These are phyloP conservation scores for Polyommatus iphigenia DNA, from an alignment of 2,888 invertebrate genomes.

Conservation along the genomic window DNA sequence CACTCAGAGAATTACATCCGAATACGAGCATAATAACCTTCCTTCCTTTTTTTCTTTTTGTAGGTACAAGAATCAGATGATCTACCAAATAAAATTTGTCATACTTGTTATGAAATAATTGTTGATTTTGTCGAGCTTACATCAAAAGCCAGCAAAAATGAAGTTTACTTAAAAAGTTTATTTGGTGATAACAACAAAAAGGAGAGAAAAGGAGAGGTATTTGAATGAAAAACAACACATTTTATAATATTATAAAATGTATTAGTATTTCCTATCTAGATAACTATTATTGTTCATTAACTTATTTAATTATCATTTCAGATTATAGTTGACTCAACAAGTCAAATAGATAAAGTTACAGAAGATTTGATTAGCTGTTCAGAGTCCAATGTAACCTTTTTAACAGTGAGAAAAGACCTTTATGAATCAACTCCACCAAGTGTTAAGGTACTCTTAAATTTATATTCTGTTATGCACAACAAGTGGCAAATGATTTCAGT, in stretches of 20 bases:
- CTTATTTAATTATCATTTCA: conserved; percentile 5
- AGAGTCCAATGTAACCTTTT: conserved; percentile 7
- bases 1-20: no score
- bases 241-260: background rate
- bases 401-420: conserved; percentile 52
- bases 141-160: conserved; percentile 50
- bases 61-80: conserved; percentile 44
- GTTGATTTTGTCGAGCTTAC: conserved; percentile 49
- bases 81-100: conserved; percentile 59
- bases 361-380: conserved; percentile 13
- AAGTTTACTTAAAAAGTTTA: conserved; percentile 48
- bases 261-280: background rate
- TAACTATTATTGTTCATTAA: background rate
- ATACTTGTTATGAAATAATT: conserved; percentile 51
- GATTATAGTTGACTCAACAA: background rate
- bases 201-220: conserved; percentile 32
- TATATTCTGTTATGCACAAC: background rate
- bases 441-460: background rate
- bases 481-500: no score
- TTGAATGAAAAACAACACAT: background rate
- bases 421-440: conserved; percentile 40
- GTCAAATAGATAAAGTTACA: background rate
- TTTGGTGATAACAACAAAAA: conserved; percentile 40
- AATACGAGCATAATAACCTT: no score
- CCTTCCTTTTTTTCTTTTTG: background rate